These are phyloP conservation scores for Hassar affinis DNA, from an alignment of 2,113 vertebrate species.

Conservation along the genomic window DNA sequence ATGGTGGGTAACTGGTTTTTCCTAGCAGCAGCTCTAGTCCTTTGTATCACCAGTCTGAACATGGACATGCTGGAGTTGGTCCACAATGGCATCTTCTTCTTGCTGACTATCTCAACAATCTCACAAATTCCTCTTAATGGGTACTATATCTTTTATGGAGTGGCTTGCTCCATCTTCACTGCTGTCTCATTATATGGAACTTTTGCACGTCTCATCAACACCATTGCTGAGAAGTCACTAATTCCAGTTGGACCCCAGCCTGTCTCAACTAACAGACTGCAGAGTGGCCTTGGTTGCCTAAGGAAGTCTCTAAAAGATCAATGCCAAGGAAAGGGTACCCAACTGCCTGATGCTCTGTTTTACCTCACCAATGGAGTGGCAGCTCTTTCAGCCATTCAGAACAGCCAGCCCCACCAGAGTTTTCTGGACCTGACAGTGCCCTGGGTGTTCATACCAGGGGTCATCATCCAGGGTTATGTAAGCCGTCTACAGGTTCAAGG, in stretches of 20 bases:
- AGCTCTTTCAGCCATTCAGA: constrained; percentile 76
- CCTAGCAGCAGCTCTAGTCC: constrained; percentile 70
- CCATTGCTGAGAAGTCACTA: constrained; percentile 83
- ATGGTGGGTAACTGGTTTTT: constrained; percentile 88
- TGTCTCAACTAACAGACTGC: constrained; percentile 67
- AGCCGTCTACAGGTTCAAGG: constrained; percentile 77
- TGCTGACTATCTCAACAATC: constrained; percentile 75
- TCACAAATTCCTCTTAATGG: constrained; percentile 74
- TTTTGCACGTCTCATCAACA: constrained; percentile 82
- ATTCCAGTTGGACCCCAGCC: constrained; percentile 78
- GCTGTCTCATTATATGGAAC: constrained; percentile 75
- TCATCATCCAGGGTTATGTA: constrained; percentile 77
- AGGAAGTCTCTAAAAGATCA: constrained; percentile 28
- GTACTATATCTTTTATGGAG: constrained; percentile 78
- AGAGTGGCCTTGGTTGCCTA: constrained; percentile 48
- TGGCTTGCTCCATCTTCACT: constrained; percentile 73
- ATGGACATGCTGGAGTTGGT: constrained; percentile 79
- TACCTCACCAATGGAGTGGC: constrained; percentile 83
- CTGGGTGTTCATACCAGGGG: constrained; percentile 81
- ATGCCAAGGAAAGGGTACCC: constrained; percentile 25
- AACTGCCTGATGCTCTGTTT: constrained; percentile 78
- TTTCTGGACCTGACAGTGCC: constrained; percentile 76
- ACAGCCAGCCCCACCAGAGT: background rate
- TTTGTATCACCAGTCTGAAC: constrained; percentile 75
- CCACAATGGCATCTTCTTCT: constrained; percentile 77